Evolutionary conservation across 2,888 invertebrate species (phyloP), one percentile per base, ranked within the genome.

Genomic region (Zygogramma bicolorata): DNA sequence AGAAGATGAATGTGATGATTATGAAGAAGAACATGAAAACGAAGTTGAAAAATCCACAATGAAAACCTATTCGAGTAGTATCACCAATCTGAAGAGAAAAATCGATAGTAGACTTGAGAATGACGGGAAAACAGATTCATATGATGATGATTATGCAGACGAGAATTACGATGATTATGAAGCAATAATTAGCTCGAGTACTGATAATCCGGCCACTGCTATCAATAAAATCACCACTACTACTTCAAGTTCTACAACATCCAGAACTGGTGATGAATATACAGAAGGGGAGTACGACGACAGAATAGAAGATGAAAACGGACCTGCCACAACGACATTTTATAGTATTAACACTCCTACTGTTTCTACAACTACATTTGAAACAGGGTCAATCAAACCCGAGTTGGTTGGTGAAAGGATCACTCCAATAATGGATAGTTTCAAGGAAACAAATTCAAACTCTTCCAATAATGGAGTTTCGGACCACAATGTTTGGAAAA

Each of bases 91-190:
- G n/a, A n/a, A n/a, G n/a, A n/a, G n/a, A n/a, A n/a, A n/a, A n/a
- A n/a, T n/a, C n/a, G n/a, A n/a, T n/a, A n/a, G n/a, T n/a, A n/a
- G n/a, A n/a, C n/a, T n/a, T n/a, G n/a, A n/a, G n/a, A n/a, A n/a
- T n/a, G n/a, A n/a, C n/a, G n/a, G n/a, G n/a, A n/a, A n/a, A n/a
- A n/a, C n/a, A n/a, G n/a, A n/a, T n/a, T n/a, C n/a, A n/a, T n/a
- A n/a, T n/a, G n/a, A 74, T 53, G 57, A 68, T 29, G 59, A 77
- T 42, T 27, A 69, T 66, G 38, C 31, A 10, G 57, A 71, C n/a
- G 53, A 49, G 10, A 62, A 63, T 22, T 20, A 62, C 15, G 57
- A 69, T 63, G 61, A 58, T 31, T 40, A 15, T 10, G 65, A 34
- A 2, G n/a, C n/a, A n/a, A n/a, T n/a, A n/a, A n/a, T n/a, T n/a